Evolutionary conservation across 2,888 invertebrate species (phyloP).

Genomic region (Eupeodes luniger): DNA sequence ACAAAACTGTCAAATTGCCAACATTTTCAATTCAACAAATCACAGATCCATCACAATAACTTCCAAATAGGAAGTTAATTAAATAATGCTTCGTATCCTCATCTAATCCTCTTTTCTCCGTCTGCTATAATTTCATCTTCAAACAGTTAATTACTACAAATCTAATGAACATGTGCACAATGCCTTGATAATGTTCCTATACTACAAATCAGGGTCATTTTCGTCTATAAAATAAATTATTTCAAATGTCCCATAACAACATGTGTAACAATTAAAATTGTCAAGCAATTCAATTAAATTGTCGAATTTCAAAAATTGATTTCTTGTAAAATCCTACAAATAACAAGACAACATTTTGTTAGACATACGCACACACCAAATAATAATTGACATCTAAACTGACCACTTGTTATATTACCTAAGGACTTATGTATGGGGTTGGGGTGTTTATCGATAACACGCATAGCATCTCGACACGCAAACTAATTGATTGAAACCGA

Average conservation of each 20-base stretch:
- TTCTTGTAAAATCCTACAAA: constrained; percentile 49
- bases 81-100: too few species aligned
- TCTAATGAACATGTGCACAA: constrained; percentile 32
- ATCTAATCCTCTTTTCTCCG: too few species aligned
- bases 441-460: constrained; percentile 75
- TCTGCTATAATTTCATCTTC: too few species aligned
- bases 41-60: too few species aligned
- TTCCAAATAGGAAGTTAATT: too few species aligned
- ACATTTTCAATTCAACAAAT: too few species aligned
- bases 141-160: background rate
- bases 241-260: constrained; percentile 57
- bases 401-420: constrained; percentile 61
- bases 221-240: constrained; percentile 9
- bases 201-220: constrained; percentile 31
- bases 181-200: constrained; percentile 17
- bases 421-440: constrained; percentile 15
- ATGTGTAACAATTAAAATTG: constrained; percentile 74
- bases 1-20: too few species aligned
- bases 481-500: constrained; percentile 74
- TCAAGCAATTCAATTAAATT: constrained; percentile 63
- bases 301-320: constrained; percentile 63
- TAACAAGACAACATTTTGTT: constrained; percentile 25
- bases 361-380: constrained; percentile 3
- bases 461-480: constrained; percentile 67
- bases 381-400: constrained; percentile 58